Conservation (phyloP, 2,113 vertebrate species). For the Phalacrocorax pelagicus region DNA sequence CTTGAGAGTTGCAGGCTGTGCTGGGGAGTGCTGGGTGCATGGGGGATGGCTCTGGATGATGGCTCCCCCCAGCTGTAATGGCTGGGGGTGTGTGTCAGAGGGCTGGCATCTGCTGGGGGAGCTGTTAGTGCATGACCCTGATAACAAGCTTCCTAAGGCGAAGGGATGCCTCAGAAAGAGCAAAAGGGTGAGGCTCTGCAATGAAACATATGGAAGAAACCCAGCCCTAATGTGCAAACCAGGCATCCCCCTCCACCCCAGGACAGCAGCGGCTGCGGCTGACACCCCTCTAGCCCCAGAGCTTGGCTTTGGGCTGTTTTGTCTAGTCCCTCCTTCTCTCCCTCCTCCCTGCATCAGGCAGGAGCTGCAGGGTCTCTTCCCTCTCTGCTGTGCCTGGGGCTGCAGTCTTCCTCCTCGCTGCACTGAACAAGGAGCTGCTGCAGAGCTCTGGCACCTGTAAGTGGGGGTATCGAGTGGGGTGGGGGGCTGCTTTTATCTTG, state of each 20-base stretch:
- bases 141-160: background rate
- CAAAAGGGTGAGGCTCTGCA: background rate
- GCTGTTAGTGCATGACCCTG: background rate
- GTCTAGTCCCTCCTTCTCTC: background rate
- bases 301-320: background rate
- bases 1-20: rapidly evolving
- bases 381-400: background rate
- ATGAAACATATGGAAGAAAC: rapidly evolving
- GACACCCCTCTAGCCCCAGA: background rate
- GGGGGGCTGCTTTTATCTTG: background rate
- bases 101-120: background rate
- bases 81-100: rapidly evolving
- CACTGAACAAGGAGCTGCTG: background rate
- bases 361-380: background rate
- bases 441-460: background rate
- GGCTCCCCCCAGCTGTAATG: background rate
- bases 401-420: background rate
- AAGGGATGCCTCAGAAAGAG: background rate
- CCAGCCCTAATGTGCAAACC: background rate
- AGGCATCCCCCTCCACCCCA: rapidly evolving
- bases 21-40: background rate
- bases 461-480: background rate
- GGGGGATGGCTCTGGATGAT: too few relatives aligned
- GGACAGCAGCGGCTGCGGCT: background rate
- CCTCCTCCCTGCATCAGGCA: background rate